Evolutionary conservation across 2,888 invertebrate genomes (phyloP).

Genomic region (Caradrina kadenii): DNA sequence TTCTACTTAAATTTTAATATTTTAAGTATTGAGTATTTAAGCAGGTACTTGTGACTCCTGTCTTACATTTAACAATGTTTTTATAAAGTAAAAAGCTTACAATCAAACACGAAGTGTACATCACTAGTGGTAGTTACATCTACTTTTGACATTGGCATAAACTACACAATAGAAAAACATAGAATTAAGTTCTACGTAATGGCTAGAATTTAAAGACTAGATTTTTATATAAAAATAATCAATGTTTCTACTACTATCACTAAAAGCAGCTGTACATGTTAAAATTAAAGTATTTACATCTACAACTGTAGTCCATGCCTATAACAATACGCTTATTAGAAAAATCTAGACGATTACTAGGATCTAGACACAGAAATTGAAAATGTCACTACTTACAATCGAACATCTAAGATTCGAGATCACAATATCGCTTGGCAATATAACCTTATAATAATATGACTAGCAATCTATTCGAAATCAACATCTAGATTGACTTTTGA

Average conservation of each 20-base stretch:
- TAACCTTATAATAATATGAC: slow-evolving; percentile 72
- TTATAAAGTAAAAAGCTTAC: slow-evolving; percentile 26
- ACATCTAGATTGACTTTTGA: slow-evolving; percentile 49
- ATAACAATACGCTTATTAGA: slow-evolving; percentile 51
- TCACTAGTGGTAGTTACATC: slow-evolving; percentile 54
- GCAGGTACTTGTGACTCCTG: slow-evolving; percentile 79
- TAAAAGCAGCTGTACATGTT: slow-evolving; percentile 68
- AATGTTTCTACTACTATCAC: slow-evolving; percentile 66
- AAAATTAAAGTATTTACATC: slow-evolving; percentile 62
- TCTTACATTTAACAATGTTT: slow-evolving; percentile 53
- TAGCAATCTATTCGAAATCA: slow-evolving; percentile 75
- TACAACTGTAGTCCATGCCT: slow-evolving; percentile 45
- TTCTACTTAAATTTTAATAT: slow-evolving; percentile 30
- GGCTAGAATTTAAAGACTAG: slow-evolving; percentile 52
- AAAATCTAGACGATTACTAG: slow-evolving; percentile 56
- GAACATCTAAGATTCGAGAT: slow-evolving; percentile 76
- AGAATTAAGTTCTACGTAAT: slow-evolving; percentile 49
- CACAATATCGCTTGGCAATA: slow-evolving; percentile 90
- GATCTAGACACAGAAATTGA: slow-evolving; percentile 59
- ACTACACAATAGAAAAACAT: slow-evolving; percentile 51
- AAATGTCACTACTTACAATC: slow-evolving; percentile 64
- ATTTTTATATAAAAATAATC: slow-evolving; percentile 69
- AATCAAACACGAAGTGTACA: slow-evolving; percentile 36
- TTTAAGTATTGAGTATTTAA: slow-evolving; percentile 39
- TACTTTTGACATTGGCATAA: slow-evolving; percentile 53